Evolutionary conservation across 2,797 vertebrate genomes (phyloP).

Genomic region (Parotocinclus haroldoi): DNA sequence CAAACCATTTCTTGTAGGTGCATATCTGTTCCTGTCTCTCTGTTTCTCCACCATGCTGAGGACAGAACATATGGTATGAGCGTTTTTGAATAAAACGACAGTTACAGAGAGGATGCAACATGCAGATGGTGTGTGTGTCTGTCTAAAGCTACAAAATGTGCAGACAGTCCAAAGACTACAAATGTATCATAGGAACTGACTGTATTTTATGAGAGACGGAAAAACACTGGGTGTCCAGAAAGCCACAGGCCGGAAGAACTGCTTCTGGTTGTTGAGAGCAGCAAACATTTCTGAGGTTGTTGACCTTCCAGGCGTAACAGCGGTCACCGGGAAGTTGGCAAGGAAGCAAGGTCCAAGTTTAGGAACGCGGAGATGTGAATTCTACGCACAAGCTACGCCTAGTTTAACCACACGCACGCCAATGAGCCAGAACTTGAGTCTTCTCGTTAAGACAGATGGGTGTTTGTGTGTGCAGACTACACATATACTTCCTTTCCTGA

Average conservation of each 20-base stretch:
- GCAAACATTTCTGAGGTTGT: constrained; percentile 45
- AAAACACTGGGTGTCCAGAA: constrained; percentile 23
- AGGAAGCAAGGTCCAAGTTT: constrained; percentile 81
- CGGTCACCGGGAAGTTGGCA: constrained; percentile 72
- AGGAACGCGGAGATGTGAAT: constrained; percentile 70
- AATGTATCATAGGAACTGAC: constrained; percentile 33
- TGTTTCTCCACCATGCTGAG: not conserved
- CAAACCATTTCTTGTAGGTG: not conserved
- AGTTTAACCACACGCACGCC: constrained; percentile 53
- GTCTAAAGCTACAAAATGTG: constrained; percentile 33
- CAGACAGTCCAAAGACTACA: constrained; percentile 42
- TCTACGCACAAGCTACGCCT: constrained; percentile 66
- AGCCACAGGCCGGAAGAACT: constrained; percentile 29
- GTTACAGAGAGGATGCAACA: constrained; percentile 22
- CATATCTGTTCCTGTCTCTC: constrained; percentile 6
- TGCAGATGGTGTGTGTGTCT: constrained; percentile 18
- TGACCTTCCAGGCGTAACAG: constrained; percentile 46
- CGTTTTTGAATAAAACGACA: not conserved
- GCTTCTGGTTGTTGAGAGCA: constrained; percentile 37
- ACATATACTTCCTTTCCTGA: constrained; percentile 30
- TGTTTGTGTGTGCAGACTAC: constrained; percentile 4
- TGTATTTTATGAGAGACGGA: constrained; percentile 3
- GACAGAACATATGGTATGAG: constrained; percentile 18
- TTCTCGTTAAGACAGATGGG: not conserved
- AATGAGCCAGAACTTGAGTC: constrained; percentile 11